Evolutionary conservation across 92 coral and sea anemone genomes (phyloP).

Genomic region (Porites cylindrica): DNA sequence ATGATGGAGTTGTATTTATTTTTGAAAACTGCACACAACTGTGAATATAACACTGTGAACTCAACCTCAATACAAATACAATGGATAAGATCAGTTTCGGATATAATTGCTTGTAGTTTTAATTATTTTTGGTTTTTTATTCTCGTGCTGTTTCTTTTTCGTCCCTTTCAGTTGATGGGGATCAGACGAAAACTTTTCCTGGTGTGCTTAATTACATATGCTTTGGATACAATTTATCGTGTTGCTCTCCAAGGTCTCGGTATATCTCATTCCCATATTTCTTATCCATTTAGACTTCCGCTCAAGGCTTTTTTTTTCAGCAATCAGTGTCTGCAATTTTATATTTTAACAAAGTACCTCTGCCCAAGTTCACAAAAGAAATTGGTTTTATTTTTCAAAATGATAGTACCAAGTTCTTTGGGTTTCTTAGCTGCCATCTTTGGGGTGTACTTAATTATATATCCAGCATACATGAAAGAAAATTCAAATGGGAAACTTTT

Average conservation of each 20-base stretch:
- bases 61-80: not conserved
- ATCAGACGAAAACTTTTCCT: too few species aligned
- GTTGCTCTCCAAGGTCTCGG: not conserved
- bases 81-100: conserved; percentile 4
- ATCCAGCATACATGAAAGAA: not conserved
- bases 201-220: too few species aligned
- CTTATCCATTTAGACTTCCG: not conserved
- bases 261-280: not conserved
- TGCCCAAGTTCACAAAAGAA: not conserved
- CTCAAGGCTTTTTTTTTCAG: not conserved
- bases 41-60: not conserved
- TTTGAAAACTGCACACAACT: not conserved
- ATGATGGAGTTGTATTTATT: not conserved
- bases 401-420: not conserved
- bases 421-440: not conserved
- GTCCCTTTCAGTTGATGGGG: conserved; percentile 1
- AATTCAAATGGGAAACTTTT: not conserved
- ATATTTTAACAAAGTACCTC: not conserved
- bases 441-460: too few species aligned
- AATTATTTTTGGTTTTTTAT: not conserved
- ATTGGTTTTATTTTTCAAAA: not conserved
- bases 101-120: not conserved
- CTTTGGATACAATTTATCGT: too few species aligned
- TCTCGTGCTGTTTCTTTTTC: not conserved
- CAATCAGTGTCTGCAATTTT: not conserved